Base-by-base conservation (phyloP, 2,888 invertebrate species). In the Pterobdella sp. region DNA sequence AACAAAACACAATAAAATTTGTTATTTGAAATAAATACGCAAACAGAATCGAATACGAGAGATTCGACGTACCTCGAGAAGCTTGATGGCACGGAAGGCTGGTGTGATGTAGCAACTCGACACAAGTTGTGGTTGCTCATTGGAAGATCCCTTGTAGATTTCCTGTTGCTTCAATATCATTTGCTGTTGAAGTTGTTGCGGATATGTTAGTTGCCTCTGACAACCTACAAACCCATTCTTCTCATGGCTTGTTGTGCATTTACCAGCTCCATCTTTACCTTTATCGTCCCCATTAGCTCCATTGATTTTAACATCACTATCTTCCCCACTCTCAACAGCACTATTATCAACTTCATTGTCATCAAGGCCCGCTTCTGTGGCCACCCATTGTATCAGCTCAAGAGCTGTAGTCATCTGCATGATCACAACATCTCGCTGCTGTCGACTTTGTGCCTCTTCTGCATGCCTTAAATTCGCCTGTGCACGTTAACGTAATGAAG, bases 401-500 rank as follows among this genome's bases (percentile, higher is more conserved):
- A 97, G 92, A 34, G 97, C 94, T 77, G 94, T 88, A 76, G 95
- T 87, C 91, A 97, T 97, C 85, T 95, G 94, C 14, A 78, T 74
- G 86, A 97, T 97, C 66, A 98, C 95, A 0, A 95, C 95, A 84
- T 97, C 96, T 10, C 97, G 88, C 84, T 95, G 97, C 84, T 94
- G 94, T 77, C 92, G 88, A 0, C 96, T 93, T 72, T 93, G 90
- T 68, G 90, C 89, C 84, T 94, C 92, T 79, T 95, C 94, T 31
- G 95, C 94, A 85, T 97, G 96, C 80, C 95, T 88, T 77, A 97
- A 86, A 82, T 94, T 93, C 29, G 94, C 90, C 91, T 92, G 82
- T 3, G n/a, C 10, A 67, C 10, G 67, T 22, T 14, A 29, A 67
- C 10, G 67, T 35, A 67, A 32, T 14, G 14, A 18, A 10, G 22